phyloP scores from a whole-genome alignment of 2,797 vertebrate genomes.

The Neopelma chrysocephalum region DNA sequence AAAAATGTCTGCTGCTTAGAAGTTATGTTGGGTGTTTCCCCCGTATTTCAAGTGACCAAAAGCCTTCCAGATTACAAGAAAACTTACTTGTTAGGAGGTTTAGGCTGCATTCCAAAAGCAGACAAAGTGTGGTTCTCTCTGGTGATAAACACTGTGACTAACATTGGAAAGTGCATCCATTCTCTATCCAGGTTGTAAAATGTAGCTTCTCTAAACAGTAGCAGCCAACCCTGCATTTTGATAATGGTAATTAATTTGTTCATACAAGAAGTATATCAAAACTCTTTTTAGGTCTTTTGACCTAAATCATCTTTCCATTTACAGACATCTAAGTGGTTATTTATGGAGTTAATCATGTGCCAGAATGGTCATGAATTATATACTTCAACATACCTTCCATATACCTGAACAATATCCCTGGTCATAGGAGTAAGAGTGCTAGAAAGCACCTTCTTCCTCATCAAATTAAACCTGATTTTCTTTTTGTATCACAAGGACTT shows the following conservation, averaged over 20 bases:
- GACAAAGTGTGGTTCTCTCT: neutral
- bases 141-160: neutral
- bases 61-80: neutral
- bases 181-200: neutral
- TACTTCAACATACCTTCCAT: neutral
- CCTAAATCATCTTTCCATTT: neutral
- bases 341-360: neutral
- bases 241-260: neutral
- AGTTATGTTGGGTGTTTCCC: neutral
- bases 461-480: neutral
- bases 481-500: neutral
- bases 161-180: neutral
- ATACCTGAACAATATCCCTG: neutral
- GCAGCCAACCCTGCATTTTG: neutral
- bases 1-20: neutral
- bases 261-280: neutral
- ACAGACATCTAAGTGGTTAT: neutral
- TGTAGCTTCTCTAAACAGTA: neutral
- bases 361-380: neutral
- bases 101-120: neutral
- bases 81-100: neutral
- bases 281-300: neutral
- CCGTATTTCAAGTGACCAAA: neutral
- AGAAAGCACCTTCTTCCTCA: neutral
- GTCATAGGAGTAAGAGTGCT: neutral